These are phyloP conservation scores for Camelus dromedarius DNA, from an alignment of 2,113 vertebrate genomes.

Conservation along the genomic window DNA sequence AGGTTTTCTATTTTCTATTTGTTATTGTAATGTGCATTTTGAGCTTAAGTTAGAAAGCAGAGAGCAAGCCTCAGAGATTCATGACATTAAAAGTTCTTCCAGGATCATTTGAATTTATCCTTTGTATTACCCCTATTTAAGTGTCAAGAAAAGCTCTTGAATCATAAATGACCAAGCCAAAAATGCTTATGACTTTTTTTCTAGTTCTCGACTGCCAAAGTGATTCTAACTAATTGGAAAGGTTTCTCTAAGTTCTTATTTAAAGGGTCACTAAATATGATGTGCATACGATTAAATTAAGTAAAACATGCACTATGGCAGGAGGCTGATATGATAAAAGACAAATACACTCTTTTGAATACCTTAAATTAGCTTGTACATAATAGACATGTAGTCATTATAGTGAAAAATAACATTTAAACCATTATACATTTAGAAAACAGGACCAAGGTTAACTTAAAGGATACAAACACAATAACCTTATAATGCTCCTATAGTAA, in stretches of 20 bases:
- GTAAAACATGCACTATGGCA: neutral
- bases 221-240: constrained; percentile 46
- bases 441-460: neutral
- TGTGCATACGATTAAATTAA: neutral
- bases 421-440: neutral
- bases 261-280: neutral
- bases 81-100: neutral
- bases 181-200: constrained; percentile 39
- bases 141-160: constrained; percentile 52
- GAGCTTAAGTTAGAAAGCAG: neutral
- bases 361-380: neutral
- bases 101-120: neutral
- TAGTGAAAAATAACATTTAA: neutral
- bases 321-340: neutral
- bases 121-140: constrained; percentile 28
- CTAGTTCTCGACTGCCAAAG: constrained; percentile 28
- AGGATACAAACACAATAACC: neutral
- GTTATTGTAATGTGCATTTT: neutral
- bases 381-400: neutral
- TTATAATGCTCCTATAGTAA: neutral
- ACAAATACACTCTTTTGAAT: neutral
- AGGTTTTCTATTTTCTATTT: neutral
- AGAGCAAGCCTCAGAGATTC: neutral
- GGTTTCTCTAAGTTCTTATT: constrained; percentile 40
- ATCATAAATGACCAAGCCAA: constrained; percentile 20